A percentile compares a stretch with the other conserved stretches of the same genome.
Conservation (phyloP, 2,888 invertebrate genomes). For the Cyclophora albipunctata region DNA sequence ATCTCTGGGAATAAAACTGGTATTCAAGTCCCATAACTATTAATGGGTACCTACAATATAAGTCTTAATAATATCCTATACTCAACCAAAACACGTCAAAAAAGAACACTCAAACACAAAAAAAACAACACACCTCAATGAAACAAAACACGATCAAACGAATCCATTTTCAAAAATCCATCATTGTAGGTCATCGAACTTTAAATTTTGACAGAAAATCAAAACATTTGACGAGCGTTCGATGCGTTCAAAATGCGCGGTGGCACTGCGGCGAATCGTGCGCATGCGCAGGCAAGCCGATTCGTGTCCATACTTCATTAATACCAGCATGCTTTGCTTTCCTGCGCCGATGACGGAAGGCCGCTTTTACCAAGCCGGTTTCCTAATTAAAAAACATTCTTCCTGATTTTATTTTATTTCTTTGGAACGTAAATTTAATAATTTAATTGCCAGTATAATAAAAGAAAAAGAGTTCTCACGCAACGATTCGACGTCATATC, state of each 20-base stretch:
- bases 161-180: conserved; percentile 19
- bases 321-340: conserved; percentile 62
- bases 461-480: conserved; percentile 4
- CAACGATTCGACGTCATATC: background rate
- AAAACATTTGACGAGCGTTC: conserved; percentile 40
- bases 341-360: conserved; percentile 69
- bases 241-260: conserved; percentile 56
- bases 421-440: conserved; percentile 15
- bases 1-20: no score
- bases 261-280: conserved; percentile 40
- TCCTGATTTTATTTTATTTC: conserved; percentile 25
- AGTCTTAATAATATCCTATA: no score
- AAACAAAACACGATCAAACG: conserved; percentile 19
- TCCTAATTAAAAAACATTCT: conserved; percentile 66
- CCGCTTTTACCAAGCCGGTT: conserved; percentile 66
- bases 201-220: conserved; percentile 30
- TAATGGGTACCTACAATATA: no score
- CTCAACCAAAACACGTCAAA: no score
- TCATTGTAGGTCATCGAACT: conserved; percentile 41
- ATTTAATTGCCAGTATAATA: conserved; percentile 5
- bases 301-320: conserved; percentile 64
- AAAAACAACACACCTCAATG: conserved; percentile 24
- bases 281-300: conserved; percentile 40
- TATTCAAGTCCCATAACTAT: no score
- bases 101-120: background rate